Conservation (phyloP, 2,888 invertebrate genomes). For the Acleris emargana region DNA sequence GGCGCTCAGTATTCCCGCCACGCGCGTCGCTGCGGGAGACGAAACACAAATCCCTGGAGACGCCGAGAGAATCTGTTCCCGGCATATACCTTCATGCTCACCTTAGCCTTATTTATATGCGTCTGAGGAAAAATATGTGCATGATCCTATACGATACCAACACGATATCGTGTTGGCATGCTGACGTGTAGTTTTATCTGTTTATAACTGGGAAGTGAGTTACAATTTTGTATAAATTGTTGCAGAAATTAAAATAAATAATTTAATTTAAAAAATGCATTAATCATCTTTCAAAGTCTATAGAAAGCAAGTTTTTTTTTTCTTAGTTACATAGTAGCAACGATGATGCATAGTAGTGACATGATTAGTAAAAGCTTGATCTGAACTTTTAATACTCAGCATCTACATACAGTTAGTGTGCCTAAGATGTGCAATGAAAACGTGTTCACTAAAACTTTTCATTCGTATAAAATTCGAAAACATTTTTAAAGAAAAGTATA, state of each 20-base stretch:
- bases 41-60: conserved; percentile 76
- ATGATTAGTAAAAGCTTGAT: no score
- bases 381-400: no score
- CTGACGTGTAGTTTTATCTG: conserved; percentile 20
- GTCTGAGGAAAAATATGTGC: conserved; percentile 67
- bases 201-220: conserved; percentile 8
- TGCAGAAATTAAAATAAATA: no score
- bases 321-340: no score
- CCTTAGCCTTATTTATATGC: conserved; percentile 71
- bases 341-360: no score
- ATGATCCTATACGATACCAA: conserved; percentile 50
- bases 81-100: conserved; percentile 63
- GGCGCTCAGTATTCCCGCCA: conserved; percentile 64
- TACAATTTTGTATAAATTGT: neutral
- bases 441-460: neutral
- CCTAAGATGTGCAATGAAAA: no score
- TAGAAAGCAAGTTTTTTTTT: no score
- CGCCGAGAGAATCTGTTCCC: conserved; percentile 66
- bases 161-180: conserved; percentile 12
- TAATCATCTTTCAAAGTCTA: no score
- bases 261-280: no score
- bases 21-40: conserved; percentile 71
- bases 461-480: neutral
- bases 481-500: neutral
- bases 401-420: no score